These are phyloP conservation scores for Neolamprologus brichardi DNA, from an alignment of 2,113 vertebrate species.

Conservation along the genomic window DNA sequence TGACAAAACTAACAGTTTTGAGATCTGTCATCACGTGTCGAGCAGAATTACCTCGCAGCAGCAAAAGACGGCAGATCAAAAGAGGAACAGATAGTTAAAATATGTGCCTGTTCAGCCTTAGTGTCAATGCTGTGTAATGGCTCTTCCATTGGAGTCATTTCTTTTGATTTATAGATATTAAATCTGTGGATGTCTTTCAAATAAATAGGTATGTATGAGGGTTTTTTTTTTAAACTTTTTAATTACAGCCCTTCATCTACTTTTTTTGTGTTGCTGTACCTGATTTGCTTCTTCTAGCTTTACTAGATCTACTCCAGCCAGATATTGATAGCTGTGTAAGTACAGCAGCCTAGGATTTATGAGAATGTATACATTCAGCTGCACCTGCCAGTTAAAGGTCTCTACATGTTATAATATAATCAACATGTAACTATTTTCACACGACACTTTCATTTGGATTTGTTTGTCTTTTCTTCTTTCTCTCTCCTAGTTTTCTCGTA, in stretches of 20 bases:
- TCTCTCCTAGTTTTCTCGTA: neutral
- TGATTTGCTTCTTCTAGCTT: neutral
- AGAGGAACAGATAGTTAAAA: neutral
- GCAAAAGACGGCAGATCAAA: neutral
- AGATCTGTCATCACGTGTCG: neutral
- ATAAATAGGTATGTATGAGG: neutral
- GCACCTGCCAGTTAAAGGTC: neutral
- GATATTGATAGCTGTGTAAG: neutral
- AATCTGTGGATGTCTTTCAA: neutral
- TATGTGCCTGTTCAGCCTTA: neutral
- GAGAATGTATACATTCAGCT: neutral
- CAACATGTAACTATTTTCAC: neutral
- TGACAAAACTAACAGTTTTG: neutral
- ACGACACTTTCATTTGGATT: neutral
- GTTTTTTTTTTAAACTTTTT: rapidly evolving
- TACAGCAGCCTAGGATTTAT: neutral
- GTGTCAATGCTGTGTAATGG: neutral
- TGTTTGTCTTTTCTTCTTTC: neutral
- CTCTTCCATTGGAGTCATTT: neutral
- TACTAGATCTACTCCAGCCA: neutral
- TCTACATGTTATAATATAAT: neutral
- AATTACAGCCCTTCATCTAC: neutral
- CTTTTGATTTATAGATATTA: neutral
- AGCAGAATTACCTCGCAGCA: neutral
- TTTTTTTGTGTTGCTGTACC: neutral